Evolutionary conservation across 1,140 invertebrate genomes (phyloP).

Genomic region (Conus ventricosus): DNA sequence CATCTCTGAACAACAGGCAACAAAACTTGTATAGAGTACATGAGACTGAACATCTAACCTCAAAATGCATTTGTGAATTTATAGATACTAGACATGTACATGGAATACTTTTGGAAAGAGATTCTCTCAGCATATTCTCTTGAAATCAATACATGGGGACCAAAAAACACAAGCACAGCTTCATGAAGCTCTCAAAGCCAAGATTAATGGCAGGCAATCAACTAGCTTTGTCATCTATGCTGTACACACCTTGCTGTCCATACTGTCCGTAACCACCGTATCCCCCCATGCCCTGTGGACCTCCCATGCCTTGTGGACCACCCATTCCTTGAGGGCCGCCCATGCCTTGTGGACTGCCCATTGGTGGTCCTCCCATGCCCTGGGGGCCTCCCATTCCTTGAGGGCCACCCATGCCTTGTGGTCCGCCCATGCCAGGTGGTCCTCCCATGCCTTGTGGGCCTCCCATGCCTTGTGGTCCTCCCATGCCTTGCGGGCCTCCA

Average conservation of each 20-base stretch:
- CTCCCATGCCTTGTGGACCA: slow-evolving; percentile 8
- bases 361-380: background rate
- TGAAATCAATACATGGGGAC: background rate
- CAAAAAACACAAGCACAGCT: no score
- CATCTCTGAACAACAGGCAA: no score
- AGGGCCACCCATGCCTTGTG: slow-evolving; percentile 13
- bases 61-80: no score
- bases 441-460: slow-evolving; percentile 12
- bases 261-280: slow-evolving; percentile 25
- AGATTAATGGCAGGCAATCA: background rate
- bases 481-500: slow-evolving; percentile 10
- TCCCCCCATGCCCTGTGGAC: slow-evolving; percentile 1
- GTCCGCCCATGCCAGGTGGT: slow-evolving; percentile 6
- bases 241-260: slow-evolving; percentile 21
- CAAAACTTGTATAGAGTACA: no score
- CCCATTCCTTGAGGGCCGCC: slow-evolving; percentile 21
- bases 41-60: no score
- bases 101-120: background rate
- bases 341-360: slow-evolving; percentile 11
- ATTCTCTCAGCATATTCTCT: background rate
- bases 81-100: no score
- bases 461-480: slow-evolving; percentile 6
- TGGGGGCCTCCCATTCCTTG: slow-evolving; percentile 16
- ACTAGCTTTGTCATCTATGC: background rate
- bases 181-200: background rate